A percentile compares a stretch with the other conserved stretches of the same genome.
These are phyloP conservation scores for Brachyrhaphis roseni DNA, from an alignment of 2,797 vertebrate species.

Conservation along the genomic window DNA sequence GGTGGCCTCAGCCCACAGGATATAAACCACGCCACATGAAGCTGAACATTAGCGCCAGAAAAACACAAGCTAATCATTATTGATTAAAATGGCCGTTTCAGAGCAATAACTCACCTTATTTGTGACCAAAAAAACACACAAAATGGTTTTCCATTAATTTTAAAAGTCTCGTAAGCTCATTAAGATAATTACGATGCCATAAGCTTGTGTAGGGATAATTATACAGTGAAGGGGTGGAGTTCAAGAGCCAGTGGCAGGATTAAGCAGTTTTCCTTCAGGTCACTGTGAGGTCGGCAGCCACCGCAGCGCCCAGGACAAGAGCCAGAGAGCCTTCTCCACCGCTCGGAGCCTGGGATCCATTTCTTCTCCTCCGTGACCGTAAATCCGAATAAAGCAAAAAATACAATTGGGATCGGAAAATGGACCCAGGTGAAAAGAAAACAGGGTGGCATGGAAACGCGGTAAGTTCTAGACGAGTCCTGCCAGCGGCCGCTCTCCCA, in stretches of 20 bases:
- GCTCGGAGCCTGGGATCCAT: slow-evolving; percentile 57
- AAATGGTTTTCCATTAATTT: slow-evolving; percentile 58
- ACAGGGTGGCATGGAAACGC: slow-evolving; percentile 60
- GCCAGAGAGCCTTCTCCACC: slow-evolving; percentile 55
- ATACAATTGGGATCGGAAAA: slow-evolving; percentile 62
- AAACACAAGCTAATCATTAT: slow-evolving; percentile 2
- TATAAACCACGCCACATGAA: slow-evolving; percentile 1
- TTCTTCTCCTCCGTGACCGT: slow-evolving; percentile 63
- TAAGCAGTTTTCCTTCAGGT: slow-evolving; percentile 68
- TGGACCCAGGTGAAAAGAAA: slow-evolving; percentile 50
- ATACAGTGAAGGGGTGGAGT: slow-evolving; percentile 61
- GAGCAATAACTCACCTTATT: slow-evolving; percentile 26
- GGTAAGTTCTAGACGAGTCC: slow-evolving; percentile 35
- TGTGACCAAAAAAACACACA: slow-evolving; percentile 31
- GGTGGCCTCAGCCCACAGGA: not conserved
- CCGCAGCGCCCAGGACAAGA: slow-evolving; percentile 49
- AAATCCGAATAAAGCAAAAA: slow-evolving; percentile 54
- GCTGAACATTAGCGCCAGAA: not conserved
- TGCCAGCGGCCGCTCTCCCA: slow-evolving; percentile 56
- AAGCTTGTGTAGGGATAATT: slow-evolving; percentile 57
- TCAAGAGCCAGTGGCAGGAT: slow-evolving; percentile 53
- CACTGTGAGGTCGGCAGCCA: slow-evolving; percentile 72
- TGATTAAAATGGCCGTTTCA: not conserved
- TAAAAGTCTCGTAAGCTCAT: slow-evolving; percentile 53
- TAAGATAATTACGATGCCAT: slow-evolving; percentile 66